Base-by-base conservation (phyloP, 2,888 invertebrate species). In the Lasioglossum pauxillum region DNA sequence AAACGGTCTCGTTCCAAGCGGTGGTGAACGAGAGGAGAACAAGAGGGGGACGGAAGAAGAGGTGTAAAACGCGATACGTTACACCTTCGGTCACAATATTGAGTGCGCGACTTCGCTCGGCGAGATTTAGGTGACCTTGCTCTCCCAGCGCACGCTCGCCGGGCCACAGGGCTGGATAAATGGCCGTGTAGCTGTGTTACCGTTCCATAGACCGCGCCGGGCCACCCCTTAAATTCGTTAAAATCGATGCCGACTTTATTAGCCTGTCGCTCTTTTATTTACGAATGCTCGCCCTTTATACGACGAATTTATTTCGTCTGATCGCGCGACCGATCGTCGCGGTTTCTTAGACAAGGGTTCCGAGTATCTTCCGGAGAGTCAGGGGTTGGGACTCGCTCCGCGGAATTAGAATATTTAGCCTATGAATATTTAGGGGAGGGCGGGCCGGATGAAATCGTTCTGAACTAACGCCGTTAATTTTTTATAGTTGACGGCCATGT, bases 51-150 rank as follows among this genome's bases (percentile, higher is more conserved):
- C 73, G 64, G 73, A 46, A 38, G 77, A 67, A 76, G 78, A 83
- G 86, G 90, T 89, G 90, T 80, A 92, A 92, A 92, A 92, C 87
- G 91, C 93, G 92, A 94, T 94, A 92, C 91, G 91, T 94, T 93
- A 93, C 92, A 93, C 89, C 89, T 93, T 93, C 93, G 93, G 93
- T 94, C 94, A 93, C 94, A 94, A 95, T 94, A 94, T 94, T 93
- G 94, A 95, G 94, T 93, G 92, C 35, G 35, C 92, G 91, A 94
- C 92, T 93, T 92, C 91, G 92, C 87, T 86, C 90, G 90, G 84
- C 82, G 92, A 93, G 94, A 94, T 94, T 94, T 93, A 93, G 91
- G 91, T 92, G 93, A 93, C 90, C 93, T 84, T 84, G 89, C 53
- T 23, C 89, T 44, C 60, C 75, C 78, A 75, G 75, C 78, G 84